Conservation (phyloP, 2,888 invertebrate species). For the Dexiosoma caninum region DNA sequence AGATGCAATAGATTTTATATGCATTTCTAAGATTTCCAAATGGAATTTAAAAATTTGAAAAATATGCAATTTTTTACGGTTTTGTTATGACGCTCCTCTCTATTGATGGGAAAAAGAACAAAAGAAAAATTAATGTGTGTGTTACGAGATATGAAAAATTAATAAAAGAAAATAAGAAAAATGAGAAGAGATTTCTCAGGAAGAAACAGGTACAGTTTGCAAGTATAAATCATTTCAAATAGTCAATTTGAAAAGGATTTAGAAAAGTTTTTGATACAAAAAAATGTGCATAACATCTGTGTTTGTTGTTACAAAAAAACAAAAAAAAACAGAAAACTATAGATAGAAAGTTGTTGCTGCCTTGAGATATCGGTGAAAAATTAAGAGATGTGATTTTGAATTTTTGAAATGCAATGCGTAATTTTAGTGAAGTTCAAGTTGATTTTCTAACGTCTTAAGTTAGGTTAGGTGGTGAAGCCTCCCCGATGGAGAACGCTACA, state of each 20-base stretch:
- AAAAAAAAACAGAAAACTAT: too few relatives aligned
- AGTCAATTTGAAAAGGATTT: conserved; percentile 32
- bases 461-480: too few relatives aligned
- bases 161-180: neutral
- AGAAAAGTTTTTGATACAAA: neutral
- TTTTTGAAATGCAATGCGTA: too few relatives aligned
- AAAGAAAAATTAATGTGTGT: conserved; percentile 15
- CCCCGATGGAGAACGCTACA: too few relatives aligned
- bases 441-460: too few relatives aligned
- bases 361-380: too few relatives aligned
- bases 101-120: conserved; percentile 7
- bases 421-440: too few relatives aligned
- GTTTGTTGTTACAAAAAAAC: too few relatives aligned
- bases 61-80: conserved; percentile 50
- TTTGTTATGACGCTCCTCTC: conserved; percentile 13
- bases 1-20: conserved; percentile 42
- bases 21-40: conserved; percentile 43
- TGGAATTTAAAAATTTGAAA: conserved; percentile 12
- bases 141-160: conserved; percentile 2
- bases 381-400: too few relatives aligned
- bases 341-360: too few relatives aligned
- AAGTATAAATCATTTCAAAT: conserved; percentile 5
- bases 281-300: neutral
- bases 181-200: neutral
- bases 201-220: conserved; percentile 26